A percentile compares a stretch with the other conserved stretches of the same genome.
phyloP scores from a whole-genome alignment of 2,888 invertebrate species.

The Dryobotodes eremita region DNA sequence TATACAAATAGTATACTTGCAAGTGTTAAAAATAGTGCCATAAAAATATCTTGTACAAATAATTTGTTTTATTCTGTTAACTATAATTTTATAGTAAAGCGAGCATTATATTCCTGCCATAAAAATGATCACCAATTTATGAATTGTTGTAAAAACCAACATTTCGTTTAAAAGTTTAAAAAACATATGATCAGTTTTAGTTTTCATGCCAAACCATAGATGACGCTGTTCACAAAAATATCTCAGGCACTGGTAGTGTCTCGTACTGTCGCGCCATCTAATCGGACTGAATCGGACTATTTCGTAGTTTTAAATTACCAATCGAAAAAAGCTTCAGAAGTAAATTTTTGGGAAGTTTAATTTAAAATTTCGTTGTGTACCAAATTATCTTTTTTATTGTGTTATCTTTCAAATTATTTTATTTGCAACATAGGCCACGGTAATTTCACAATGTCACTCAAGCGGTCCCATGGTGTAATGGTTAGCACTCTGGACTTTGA shows the following conservation, averaged over 20 bases:
- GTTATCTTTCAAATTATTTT: neutral
- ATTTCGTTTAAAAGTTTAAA: neutral
- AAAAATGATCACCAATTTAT: neutral
- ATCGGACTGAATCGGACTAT: constrained; percentile 8
- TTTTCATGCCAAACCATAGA: constrained; percentile 38
- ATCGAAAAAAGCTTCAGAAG: neutral
- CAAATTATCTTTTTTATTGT: no score
- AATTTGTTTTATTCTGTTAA: neutral
- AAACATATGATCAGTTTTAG: constrained; percentile 35
- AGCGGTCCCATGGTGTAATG: constrained; percentile 91
- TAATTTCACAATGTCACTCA: constrained; percentile 45
- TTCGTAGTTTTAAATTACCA: neutral
- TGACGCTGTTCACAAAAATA: constrained; percentile 42
- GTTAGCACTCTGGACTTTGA: constrained; percentile 92
- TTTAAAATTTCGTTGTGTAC: no score
- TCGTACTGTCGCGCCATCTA: constrained; percentile 55
- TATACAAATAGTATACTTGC: constrained; percentile 43
- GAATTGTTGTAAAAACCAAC: neutral
- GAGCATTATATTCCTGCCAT: no score
- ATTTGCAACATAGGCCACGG: constrained; percentile 13
- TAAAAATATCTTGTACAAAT: neutral
- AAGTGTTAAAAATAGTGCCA: constrained; percentile 24
- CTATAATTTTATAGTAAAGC: neutral
- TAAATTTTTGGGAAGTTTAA: no score
- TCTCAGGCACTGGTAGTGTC: neutral